Percentiles rank a stretch among this genome's conserved stretches.
These are phyloP conservation scores for Coracias cyanogaster DNA, from an alignment of 2,797 vertebrate genomes.

Conservation along the genomic window DNA sequence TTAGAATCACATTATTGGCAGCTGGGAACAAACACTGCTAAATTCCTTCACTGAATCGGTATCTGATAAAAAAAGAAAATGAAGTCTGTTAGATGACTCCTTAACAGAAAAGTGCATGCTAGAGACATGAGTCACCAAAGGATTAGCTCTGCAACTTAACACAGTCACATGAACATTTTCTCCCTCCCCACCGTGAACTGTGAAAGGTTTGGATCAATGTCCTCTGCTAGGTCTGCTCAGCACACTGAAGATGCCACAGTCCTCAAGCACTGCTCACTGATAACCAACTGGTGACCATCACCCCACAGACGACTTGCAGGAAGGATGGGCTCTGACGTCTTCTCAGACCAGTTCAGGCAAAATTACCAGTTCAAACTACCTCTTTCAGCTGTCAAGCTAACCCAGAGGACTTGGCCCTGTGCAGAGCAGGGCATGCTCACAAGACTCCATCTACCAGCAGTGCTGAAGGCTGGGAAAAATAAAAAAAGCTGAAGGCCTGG, in stretches of 20 bases:
- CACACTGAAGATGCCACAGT: background rate
- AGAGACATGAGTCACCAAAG: slow-evolving; percentile 1
- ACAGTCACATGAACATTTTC: background rate
- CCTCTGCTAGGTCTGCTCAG: background rate
- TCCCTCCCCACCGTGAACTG: background rate
- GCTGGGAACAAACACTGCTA: background rate
- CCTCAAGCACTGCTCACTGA: background rate
- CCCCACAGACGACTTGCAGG: background rate
- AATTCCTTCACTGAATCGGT: background rate
- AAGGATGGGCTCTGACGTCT: background rate
- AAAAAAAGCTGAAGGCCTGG: background rate
- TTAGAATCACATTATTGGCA: background rate
- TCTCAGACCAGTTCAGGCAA: background rate
- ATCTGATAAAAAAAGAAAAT: background rate
- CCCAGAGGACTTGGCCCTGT: background rate
- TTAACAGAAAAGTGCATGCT: background rate
- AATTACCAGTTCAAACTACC: background rate
- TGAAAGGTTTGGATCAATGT: background rate
- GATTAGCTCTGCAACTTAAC: slow-evolving; percentile 17
- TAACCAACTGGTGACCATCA: background rate
- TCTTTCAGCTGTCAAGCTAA: background rate
- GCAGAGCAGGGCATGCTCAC: background rate
- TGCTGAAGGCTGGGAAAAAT: background rate
- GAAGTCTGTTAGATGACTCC: background rate
- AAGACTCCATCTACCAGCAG: background rate